phyloP scores from a whole-genome alignment of 2,797 vertebrate species.

The Cyclura pinguis region DNA sequence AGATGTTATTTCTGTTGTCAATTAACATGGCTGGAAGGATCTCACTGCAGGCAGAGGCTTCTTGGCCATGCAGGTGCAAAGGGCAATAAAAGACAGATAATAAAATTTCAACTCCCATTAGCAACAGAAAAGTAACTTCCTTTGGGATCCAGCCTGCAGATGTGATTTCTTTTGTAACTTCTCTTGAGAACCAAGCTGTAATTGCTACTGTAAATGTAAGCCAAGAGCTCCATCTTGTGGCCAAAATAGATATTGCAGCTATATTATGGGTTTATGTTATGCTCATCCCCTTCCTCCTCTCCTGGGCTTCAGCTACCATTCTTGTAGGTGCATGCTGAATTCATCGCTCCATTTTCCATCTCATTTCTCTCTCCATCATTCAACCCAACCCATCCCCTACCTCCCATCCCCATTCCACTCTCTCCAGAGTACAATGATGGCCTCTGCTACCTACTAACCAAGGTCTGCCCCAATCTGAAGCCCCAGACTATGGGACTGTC shows the following conservation, averaged over 20 bases:
- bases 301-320: background rate
- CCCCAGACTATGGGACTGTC: constrained; percentile 94
- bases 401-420: constrained; percentile 33
- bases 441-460: constrained; percentile 91
- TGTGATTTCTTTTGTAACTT: too few relatives aligned
- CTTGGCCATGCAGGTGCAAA: too few relatives aligned
- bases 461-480: constrained; percentile 84
- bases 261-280: background rate
- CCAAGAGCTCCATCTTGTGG: background rate
- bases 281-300: constrained; percentile 20
- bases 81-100: too few relatives aligned
- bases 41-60: too few relatives aligned
- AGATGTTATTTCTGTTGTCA: too few relatives aligned
- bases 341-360: constrained; percentile 41
- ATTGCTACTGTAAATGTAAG: background rate
- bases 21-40: too few relatives aligned
- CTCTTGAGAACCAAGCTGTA: background rate
- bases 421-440: constrained; percentile 89
- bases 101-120: too few relatives aligned
- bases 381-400: constrained; percentile 31
- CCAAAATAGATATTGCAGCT: background rate
- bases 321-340: constrained; percentile 59
- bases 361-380: background rate
- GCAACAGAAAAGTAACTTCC: too few relatives aligned
- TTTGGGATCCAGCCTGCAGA: too few relatives aligned